These are phyloP conservation scores for Pristis pectinata DNA, from an alignment of 2,797 vertebrate species.

Conservation along the genomic window DNA sequence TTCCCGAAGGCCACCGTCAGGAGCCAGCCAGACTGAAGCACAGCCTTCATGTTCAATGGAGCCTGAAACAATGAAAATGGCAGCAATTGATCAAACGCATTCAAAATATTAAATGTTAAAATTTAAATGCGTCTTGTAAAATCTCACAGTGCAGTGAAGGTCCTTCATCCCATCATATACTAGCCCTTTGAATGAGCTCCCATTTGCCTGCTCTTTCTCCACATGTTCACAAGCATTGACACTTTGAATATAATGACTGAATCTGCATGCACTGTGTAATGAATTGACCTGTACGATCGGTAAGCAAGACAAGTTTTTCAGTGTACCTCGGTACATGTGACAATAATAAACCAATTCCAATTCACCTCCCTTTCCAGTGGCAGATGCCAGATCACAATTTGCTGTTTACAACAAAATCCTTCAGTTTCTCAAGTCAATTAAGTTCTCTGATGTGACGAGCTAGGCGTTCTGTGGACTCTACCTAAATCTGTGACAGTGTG, in stretches of 20 bases:
- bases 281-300: too few relatives aligned
- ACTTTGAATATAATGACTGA: background rate
- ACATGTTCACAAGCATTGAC: background rate
- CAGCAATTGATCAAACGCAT: background rate
- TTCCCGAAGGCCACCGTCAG: constrained; percentile 90
- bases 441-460: background rate
- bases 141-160: background rate
- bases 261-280: background rate
- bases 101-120: background rate
- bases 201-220: background rate
- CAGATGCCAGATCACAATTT: background rate
- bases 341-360: too few relatives aligned
- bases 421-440: background rate
- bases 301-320: too few relatives aligned
- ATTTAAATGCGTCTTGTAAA: background rate
- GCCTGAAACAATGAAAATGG: constrained; percentile 58
- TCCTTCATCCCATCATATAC: background rate
- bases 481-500: background rate
- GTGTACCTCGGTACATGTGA: too few relatives aligned
- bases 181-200: background rate
- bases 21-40: constrained; percentile 90
- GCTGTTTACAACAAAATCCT: background rate
- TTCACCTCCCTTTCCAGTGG: background rate
- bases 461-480: background rate
- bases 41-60: constrained; percentile 91